These are phyloP conservation scores for Slavum lentiscoides DNA, from an alignment of 2,888 invertebrate species.

Conservation along the genomic window DNA sequence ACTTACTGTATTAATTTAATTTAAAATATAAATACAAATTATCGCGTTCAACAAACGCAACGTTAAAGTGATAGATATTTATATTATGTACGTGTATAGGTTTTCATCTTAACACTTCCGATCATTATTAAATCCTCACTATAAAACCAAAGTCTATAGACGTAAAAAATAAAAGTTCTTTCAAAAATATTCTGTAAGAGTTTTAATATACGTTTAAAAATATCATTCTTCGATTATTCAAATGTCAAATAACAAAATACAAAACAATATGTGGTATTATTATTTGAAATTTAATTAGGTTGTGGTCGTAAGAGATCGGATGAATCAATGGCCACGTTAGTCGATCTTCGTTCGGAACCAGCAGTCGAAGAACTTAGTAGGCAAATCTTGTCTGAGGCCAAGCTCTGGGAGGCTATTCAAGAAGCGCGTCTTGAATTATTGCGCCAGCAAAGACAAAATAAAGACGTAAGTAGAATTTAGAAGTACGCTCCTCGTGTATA, in stretches of 20 bases:
- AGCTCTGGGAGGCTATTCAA: constrained; percentile 78
- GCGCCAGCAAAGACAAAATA: constrained; percentile 58
- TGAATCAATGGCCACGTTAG: constrained; percentile 68
- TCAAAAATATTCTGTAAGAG: too few species aligned
- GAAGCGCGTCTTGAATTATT: constrained; percentile 74
- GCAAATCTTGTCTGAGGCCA: constrained; percentile 78
- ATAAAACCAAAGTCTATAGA: too few species aligned
- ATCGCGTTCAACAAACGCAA: too few species aligned
- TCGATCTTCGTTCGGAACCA: constrained; percentile 72
- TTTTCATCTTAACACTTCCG: too few species aligned
- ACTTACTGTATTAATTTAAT: not conserved
- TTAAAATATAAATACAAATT: not conserved
- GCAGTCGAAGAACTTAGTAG: constrained; percentile 75
- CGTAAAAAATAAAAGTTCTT: too few species aligned
- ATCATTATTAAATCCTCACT: too few species aligned
- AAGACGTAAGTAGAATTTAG: constrained; percentile 27
- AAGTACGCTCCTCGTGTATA: not conserved
- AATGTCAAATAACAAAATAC: too few species aligned
- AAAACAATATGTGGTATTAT: not conserved
- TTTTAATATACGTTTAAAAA: too few species aligned
- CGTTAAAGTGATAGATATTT: too few species aligned
- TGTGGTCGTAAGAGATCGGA: constrained; percentile 75
- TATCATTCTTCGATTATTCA: too few species aligned
- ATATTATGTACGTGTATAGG: too few species aligned
- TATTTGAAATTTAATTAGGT: constrained; percentile 60